Percentiles rank a stretch among this genome's conserved stretches.
Conservation (phyloP, 1,140 invertebrate species). For the Solenopsis invicta region DNA sequence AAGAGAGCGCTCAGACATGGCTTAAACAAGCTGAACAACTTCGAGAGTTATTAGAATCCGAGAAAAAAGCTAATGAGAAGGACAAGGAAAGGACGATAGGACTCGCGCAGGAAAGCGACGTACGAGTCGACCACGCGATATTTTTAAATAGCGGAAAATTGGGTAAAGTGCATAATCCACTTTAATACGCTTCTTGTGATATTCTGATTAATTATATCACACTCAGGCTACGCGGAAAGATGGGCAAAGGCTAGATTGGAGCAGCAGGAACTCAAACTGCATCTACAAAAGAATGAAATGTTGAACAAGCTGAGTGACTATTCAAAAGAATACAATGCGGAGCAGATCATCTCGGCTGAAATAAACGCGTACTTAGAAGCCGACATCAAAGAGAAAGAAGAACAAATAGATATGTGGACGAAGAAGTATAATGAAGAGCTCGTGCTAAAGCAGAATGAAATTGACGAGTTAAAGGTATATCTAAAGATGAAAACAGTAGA, state of each 20-base stretch:
- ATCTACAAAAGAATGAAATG: slow-evolving; percentile 66
- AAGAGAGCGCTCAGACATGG: slow-evolving; percentile 76
- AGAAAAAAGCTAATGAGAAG: slow-evolving; percentile 41
- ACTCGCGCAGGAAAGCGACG: slow-evolving; percentile 52
- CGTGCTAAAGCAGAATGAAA: slow-evolving; percentile 73
- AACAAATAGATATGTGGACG: slow-evolving; percentile 75
- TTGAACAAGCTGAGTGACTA: slow-evolving; percentile 65
- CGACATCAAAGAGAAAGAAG: slow-evolving; percentile 72
- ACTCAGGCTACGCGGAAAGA: slow-evolving; percentile 65
- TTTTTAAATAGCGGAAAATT: slow-evolving; percentile 68
- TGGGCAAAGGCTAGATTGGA: slow-evolving; percentile 78
- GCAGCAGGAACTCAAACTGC: slow-evolving; percentile 69
- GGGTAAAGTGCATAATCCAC: slow-evolving; percentile 47
- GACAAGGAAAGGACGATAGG: background rate
- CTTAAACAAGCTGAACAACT: slow-evolving; percentile 64
- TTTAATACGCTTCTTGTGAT: background rate
- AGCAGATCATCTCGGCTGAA: slow-evolving; percentile 74
- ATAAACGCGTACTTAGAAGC: slow-evolving; percentile 64
- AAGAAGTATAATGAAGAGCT: slow-evolving; percentile 76
- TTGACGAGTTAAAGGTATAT: slow-evolving; percentile 77
- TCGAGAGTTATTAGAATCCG: slow-evolving; percentile 33
- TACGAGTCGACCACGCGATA: slow-evolving; percentile 8
- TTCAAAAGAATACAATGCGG: slow-evolving; percentile 57
- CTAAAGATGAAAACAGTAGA: background rate
- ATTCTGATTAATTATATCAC: background rate